Percentiles rank a stretch among this genome's conserved stretches.
These are phyloP conservation scores for Sympetrum striolatum DNA, from an alignment of 2,888 invertebrate genomes.

Conservation along the genomic window DNA sequence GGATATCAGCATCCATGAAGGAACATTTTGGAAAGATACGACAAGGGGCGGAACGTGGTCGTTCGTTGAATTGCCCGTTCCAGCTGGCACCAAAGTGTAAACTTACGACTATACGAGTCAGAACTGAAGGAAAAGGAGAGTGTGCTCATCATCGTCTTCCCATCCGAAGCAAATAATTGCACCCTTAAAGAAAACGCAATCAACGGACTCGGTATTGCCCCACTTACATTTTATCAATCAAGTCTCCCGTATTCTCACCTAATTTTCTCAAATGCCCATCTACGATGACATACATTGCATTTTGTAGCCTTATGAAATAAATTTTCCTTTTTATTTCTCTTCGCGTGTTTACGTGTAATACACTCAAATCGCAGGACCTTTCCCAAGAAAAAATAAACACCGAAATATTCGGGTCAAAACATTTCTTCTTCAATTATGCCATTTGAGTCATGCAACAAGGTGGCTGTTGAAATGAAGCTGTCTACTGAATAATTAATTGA, in stretches of 20 bases:
- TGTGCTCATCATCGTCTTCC: background rate
- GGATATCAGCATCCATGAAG: background rate
- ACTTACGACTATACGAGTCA: background rate
- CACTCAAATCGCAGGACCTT: too few species aligned
- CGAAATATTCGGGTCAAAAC: too few species aligned
- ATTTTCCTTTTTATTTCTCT: too few species aligned
- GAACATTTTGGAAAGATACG: background rate
- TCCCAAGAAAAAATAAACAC: too few species aligned
- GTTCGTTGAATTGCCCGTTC: background rate
- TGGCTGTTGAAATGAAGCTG: too few species aligned
- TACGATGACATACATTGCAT: too few species aligned
- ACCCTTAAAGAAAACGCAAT: background rate
- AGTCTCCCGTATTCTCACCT: background rate
- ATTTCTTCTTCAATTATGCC: too few species aligned
- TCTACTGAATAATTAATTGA: too few species aligned
- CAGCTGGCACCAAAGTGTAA: background rate
- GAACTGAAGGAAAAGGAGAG: background rate
- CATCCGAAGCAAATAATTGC: background rate
- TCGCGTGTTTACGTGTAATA: too few species aligned
- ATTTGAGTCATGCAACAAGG: too few species aligned
- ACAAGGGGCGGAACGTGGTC: background rate
- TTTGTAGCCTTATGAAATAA: too few species aligned
- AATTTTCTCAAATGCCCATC: background rate
- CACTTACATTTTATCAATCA: background rate
- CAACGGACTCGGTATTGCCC: background rate